phyloP scores from a whole-genome alignment of 2,888 invertebrate species.

The Beris morrisii region DNA sequence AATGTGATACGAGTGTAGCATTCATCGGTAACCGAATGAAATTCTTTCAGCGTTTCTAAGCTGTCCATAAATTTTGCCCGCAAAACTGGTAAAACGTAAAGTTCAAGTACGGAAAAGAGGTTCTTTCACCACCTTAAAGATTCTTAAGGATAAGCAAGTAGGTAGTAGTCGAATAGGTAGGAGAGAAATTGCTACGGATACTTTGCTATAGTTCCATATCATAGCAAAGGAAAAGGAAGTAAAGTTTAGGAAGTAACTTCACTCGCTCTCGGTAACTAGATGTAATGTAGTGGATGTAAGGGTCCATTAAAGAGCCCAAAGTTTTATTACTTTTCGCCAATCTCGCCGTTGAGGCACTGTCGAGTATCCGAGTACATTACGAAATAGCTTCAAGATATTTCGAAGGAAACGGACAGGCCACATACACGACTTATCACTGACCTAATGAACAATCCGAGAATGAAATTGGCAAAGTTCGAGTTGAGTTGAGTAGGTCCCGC shows the following conservation, averaged over 20 bases:
- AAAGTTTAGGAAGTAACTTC: slow-evolving; percentile 20
- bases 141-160: background rate
- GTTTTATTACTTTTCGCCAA: slow-evolving; percentile 30
- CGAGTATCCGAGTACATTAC: background rate
- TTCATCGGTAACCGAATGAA: slow-evolving; percentile 11
- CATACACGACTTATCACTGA: background rate
- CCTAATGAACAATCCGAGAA: slow-evolving; percentile 13
- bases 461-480: slow-evolving; percentile 15
- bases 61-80: slow-evolving; percentile 23
- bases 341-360: background rate
- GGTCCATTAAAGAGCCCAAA: slow-evolving; percentile 22
- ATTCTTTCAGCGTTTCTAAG: slow-evolving; percentile 27
- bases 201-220: too few species aligned
- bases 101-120: too few species aligned
- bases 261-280: slow-evolving; percentile 23
- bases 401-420: background rate
- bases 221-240: background rate
- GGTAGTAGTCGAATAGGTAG: background rate
- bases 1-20: background rate
- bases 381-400: slow-evolving; percentile 9
- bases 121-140: background rate
- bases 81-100: slow-evolving; percentile 17
- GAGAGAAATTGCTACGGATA: background rate
- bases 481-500: too few species aligned
- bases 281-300: slow-evolving; percentile 27